Evolutionary conservation across 2,888 invertebrate species (phyloP), one percentile per base, ranked within the genome.

Genomic region (Rhagium mordax): DNA sequence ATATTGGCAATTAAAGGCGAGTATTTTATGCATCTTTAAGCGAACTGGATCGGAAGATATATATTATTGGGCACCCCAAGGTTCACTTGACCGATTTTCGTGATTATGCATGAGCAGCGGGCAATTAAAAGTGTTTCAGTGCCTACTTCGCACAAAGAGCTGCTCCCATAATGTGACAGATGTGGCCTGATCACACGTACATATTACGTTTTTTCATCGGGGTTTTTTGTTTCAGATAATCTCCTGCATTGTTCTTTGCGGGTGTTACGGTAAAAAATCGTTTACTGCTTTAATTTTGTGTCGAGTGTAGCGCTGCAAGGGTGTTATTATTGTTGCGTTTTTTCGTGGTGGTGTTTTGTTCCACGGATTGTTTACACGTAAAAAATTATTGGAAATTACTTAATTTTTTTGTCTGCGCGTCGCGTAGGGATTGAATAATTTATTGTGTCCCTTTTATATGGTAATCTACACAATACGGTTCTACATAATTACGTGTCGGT

Each of bases 101-200:
- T 75, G 78, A 75, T 72, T 72, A 72, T 75, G 76, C 76, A 78
- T 75, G 72, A 72, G 27, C 75, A 66, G 75, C 60, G 49, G 47
- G 72, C 75, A 78, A 78, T 78, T 78, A 78, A 74, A 74, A 64
- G 69, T 33, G 75, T 73, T 72, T 62, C 53, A 72, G 60, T 65
- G 70, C 70, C 62, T 62, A 64, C 59, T 70, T 57, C 41, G 74
- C 66, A 78, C 74, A 76, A 78, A 79, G 80, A 75, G 8, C 79
- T 72, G 74, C 70, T 73, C 75, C 72, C 72, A 75, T 78, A 79
- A 78, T 77, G 80, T 81, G 83, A 84, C 83, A 83, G 83, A 83
- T 83, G 84, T 78, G 83, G 74, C 77, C 27, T 29, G 51, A 51
- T 64, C 49, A 27, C 33, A 49, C 53, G 67, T 67, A 67, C 57